Evolutionary conservation across 2,888 invertebrate genomes (phyloP), one percentile per base, ranked within the genome.

Genomic region (Sinodicranocentrus sp.): DNA sequence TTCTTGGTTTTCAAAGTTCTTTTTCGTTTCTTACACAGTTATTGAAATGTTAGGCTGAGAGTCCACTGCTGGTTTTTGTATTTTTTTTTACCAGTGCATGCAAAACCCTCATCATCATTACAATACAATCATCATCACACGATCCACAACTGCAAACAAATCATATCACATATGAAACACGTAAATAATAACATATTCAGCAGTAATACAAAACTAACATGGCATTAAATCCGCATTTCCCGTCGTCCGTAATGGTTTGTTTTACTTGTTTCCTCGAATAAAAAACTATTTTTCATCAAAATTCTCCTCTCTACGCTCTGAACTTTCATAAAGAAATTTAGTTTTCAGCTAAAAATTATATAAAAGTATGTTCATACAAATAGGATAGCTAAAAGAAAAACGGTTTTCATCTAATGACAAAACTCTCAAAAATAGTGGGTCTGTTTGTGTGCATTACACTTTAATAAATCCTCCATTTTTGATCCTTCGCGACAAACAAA

Each of bases 31-130:
- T 39, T 19, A 33, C 10, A 6, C 10, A 33, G 33, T 10, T 10
- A 33, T 33, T 33, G 33, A 10, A 33, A 10, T 33, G n/a, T 33
- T 33, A 33, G 33, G 33, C 10, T 33, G 33, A 33, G 33, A 10
- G n/a, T n/a, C n/a, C n/a, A n/a, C n/a, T 54, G 19, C 21, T 54
- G n/a, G 19, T 54, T 23, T 54, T 54, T 54, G n/a, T 65, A 39
- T 28, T 28, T 65, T 65, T 17, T 75, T 63, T 48, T 48, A 52
- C 43, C 26, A 48, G 63, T 52, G 75, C 75, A 75, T 75, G 75
- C 75, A 63, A 75, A 75, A 63, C 48, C 21, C 26, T 75, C 61
- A 75, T 75, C 75, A 75, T 75, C 75, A 75, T 75, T 75, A 75
- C 26, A 25, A 1, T 15, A 28, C 44, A 63, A 75, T 75, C 75